Evolutionary conservation across 1,140 invertebrate genomes (phyloP).

Genomic region (Eupristina koningsbergeri): DNA sequence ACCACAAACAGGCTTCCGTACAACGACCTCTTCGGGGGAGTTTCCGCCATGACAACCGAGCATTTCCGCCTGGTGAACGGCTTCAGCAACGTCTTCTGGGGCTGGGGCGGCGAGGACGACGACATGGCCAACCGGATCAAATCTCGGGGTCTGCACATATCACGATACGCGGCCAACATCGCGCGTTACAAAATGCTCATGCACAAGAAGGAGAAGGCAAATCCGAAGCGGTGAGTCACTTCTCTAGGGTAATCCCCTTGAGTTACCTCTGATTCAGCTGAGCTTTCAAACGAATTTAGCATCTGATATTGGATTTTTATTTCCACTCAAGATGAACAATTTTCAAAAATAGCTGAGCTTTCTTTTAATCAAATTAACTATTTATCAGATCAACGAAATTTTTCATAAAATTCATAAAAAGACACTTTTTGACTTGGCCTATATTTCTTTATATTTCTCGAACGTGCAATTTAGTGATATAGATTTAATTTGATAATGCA

Average conservation of each 20-base stretch:
- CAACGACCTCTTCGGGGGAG: constrained; percentile 90
- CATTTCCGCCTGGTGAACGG: constrained; percentile 90
- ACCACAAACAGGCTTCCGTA: constrained; percentile 83
- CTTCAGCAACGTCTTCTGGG: constrained; percentile 94
- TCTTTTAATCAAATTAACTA: too few relatives aligned
- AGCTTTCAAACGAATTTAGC: background rate
- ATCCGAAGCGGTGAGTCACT: constrained; percentile 84
- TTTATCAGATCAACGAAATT: too few relatives aligned
- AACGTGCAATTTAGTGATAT: background rate
- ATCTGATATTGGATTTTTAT: background rate
- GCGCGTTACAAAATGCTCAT: constrained; percentile 93
- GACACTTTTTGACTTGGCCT: too few relatives aligned
- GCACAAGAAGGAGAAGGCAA: constrained; percentile 90
- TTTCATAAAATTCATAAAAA: too few relatives aligned
- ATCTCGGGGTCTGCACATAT: constrained; percentile 85
- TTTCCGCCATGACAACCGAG: constrained; percentile 86
- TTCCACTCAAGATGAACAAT: too few relatives aligned
- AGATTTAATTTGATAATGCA: background rate
- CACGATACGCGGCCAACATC: constrained; percentile 88
- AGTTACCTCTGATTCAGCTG: background rate
- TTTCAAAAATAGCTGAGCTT: too few relatives aligned
- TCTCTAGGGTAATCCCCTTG: background rate
- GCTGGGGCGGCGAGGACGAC: constrained; percentile 94
- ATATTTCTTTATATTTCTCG: background rate
- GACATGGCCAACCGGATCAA: constrained; percentile 91